Base-by-base conservation (phyloP, 1,140 invertebrate genomes). In the Trachymyrmex septentrionalis region DNA sequence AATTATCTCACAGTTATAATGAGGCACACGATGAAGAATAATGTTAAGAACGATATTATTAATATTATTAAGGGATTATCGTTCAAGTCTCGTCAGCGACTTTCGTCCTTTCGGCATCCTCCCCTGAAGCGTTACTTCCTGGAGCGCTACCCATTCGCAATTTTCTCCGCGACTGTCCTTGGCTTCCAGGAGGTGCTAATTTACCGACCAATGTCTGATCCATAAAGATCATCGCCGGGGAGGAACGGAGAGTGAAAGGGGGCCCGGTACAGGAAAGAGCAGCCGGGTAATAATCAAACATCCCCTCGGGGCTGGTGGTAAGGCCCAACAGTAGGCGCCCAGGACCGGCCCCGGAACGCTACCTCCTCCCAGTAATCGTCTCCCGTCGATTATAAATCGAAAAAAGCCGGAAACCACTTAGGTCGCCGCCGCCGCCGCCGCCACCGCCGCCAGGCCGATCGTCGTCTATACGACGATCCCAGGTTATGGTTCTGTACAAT, bases 361-460 rank as follows among this genome's bases (percentile, higher is more conserved):
- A 90, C 89, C 86, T 91, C 77, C 86, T 91, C 66, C 59, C 81
- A 64, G 86, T 90, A 90, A 91, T 91, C 86, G 89, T 77, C 72
- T 59, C 44, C 85, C 57, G 76, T 24, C 89, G 89, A 91, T 91
- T 91, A 91, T 90, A 88, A 90, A 90, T 90, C 86, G 89, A 91
- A 91, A 91, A 91, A 90, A 90, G 89, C 88, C 89, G 89, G 89
- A 91, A 91, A 90, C 89, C 89, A 88, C 88, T 90, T 90, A 87
- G 87, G 48, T n/a, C n/a, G n/a, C n/a, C n/a, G n/a, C 27, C 44
- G 77, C 63, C 59, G 80, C 76, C 66, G 27, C 27, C 59, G 30
- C 27, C 61, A 12, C 77, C 48, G 63, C 48, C 61, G 61, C 63
- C 63, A 21, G 34, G 76, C 38, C 69, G 67, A 69, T 67, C 55